Evolutionary conservation across 2,113 vertebrate genomes (phyloP).

Genomic region (Myiagra hebetior): DNA sequence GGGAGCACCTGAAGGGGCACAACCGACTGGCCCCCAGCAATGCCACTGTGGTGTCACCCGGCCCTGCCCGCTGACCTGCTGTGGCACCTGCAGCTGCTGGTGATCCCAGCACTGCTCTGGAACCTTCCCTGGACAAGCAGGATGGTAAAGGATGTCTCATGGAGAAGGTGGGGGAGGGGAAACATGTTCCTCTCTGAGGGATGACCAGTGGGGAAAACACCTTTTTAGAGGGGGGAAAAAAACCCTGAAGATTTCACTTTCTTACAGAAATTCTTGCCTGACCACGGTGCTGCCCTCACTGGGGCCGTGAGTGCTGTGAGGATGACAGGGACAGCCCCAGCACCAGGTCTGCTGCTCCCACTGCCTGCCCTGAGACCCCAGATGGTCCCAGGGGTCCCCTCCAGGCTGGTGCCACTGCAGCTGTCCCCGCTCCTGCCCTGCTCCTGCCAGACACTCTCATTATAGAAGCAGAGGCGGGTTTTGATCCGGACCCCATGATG

Average conservation of each 20-base stretch:
- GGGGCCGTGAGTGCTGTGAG: neutral
- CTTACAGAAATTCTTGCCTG: neutral
- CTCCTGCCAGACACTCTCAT: neutral
- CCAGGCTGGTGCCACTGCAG: neutral
- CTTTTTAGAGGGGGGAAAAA: neutral
- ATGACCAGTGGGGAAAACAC: neutral
- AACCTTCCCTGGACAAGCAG: neutral
- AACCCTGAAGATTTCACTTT: neutral
- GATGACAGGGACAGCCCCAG: neutral
- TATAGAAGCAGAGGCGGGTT: neutral
- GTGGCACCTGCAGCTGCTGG: neutral
- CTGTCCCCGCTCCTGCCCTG: neutral
- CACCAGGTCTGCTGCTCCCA: fast-evolving
- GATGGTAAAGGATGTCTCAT: neutral
- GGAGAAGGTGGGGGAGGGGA: neutral
- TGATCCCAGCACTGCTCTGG: neutral
- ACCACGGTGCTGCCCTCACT: neutral
- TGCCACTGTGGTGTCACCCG: neutral
- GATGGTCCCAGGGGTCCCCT: neutral
- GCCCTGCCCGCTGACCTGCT: neutral
- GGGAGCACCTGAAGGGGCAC: neutral
- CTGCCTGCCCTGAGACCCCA: neutral
- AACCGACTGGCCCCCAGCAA: neutral
- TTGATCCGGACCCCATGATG: fast-evolving
- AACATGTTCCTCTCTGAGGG: neutral